phyloP scores from a whole-genome alignment of 2,888 invertebrate species.

The Rutpela maculata region DNA sequence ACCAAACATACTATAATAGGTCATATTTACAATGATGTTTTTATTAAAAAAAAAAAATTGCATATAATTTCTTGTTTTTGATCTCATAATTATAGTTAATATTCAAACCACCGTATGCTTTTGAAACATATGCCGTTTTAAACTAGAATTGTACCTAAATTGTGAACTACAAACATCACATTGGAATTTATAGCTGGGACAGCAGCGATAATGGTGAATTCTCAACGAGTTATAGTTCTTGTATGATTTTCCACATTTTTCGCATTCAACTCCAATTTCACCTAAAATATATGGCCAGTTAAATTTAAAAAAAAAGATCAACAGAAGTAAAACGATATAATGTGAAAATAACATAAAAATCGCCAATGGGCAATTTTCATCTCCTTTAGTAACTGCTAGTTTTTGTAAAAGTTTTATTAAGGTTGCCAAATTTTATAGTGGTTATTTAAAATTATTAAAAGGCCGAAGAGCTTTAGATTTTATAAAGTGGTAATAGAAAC shows the following conservation, averaged over 20 bases:
- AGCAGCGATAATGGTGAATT: slow-evolving; percentile 1
- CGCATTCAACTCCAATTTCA: not conserved
- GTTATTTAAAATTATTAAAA: no score
- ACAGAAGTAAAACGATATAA: not conserved
- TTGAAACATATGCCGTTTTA: not conserved
- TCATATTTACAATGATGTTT: not conserved
- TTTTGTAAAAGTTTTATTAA: no score
- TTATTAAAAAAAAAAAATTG: not conserved
- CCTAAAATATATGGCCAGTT: not conserved
- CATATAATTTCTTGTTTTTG: not conserved
- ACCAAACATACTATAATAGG: no score
- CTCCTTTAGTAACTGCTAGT: no score
- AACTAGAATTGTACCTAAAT: slow-evolving; percentile 10
- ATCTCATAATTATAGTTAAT: not conserved
- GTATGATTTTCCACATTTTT: slow-evolving; percentile 27
- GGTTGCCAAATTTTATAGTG: no score
- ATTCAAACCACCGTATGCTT: not conserved
- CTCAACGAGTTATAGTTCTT: slow-evolving; percentile 9
- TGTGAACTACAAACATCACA: not conserved
- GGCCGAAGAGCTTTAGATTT: no score
- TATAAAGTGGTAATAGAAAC: no score
- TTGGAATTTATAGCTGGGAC: not conserved
- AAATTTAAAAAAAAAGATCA: not conserved
- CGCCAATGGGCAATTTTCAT: no score
- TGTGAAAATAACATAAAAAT: no score